These are phyloP conservation scores for Neotragus pygmaeus DNA, from an alignment of 2,113 vertebrate species.

Conservation along the genomic window DNA sequence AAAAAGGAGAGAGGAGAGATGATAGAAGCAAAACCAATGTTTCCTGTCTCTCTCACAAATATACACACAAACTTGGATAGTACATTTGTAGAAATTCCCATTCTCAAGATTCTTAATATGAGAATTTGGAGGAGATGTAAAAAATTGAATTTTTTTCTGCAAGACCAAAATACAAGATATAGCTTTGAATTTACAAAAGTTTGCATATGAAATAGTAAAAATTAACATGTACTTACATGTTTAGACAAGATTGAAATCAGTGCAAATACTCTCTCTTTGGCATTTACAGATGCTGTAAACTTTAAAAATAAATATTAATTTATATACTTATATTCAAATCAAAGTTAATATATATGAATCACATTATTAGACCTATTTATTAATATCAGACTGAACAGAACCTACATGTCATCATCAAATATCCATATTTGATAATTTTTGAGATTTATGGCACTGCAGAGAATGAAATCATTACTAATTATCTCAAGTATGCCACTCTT, in stretches of 20 bases:
- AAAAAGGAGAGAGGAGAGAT: neutral
- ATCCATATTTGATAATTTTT: conserved; percentile 41
- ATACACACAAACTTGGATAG: neutral
- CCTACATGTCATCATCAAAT: conserved; percentile 42
- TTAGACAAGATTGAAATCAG: conserved; percentile 31
- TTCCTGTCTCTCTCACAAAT: neutral
- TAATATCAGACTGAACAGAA: conserved; percentile 49
- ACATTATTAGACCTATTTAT: conserved; percentile 50
- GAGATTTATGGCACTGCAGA: conserved; percentile 60
- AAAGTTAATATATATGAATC: conserved; percentile 63
- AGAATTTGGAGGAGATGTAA: neutral
- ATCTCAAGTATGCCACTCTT: conserved; percentile 47
- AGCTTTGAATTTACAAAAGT: neutral
- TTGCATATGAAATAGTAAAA: conserved; percentile 4
- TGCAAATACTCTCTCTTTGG: neutral
- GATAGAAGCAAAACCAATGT: neutral
- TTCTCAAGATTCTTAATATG: neutral
- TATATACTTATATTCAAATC: conserved; percentile 13
- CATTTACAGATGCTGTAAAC: neutral
- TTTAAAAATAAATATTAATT: neutral
- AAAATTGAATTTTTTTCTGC: neutral
- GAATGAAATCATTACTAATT: conserved; percentile 68
- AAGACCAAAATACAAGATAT: neutral
- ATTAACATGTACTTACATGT: neutral
- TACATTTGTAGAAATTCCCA: neutral